A percentile compares a stretch with the other conserved stretches of the same genome.
Evolutionary conservation across 2,797 vertebrate species (phyloP).

Genomic region (Dicrostonyx torquatus): DNA sequence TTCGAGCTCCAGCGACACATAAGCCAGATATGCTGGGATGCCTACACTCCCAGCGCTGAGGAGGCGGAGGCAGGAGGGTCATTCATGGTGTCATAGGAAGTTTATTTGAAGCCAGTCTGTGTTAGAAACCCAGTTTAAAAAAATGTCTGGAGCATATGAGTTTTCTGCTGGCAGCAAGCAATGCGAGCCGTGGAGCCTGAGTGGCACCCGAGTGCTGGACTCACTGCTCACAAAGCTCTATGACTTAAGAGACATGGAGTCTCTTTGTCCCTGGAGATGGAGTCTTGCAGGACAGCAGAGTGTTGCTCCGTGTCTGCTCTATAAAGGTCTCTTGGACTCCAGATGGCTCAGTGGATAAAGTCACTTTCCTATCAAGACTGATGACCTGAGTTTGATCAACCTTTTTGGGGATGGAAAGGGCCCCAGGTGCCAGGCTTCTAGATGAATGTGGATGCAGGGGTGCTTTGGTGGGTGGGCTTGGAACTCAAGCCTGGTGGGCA

Average conservation of each 20-base stretch:
- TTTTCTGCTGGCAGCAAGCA: background rate
- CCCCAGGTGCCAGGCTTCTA: background rate
- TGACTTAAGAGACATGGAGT: background rate
- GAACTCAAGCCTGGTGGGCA: background rate
- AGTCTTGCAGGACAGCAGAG: background rate
- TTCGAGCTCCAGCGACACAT: too few relatives aligned
- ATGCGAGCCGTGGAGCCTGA: background rate
- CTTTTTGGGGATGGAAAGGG: background rate
- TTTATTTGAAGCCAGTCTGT: background rate
- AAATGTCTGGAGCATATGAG: background rate
- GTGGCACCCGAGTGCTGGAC: background rate
- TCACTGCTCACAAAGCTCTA: background rate
- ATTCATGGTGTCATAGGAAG: too few relatives aligned
- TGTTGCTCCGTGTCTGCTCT: background rate
- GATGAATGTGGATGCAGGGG: background rate
- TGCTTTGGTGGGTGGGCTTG: background rate
- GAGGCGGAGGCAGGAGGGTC: background rate
- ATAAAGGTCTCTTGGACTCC: background rate
- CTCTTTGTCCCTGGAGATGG: background rate
- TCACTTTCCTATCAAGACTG: too few relatives aligned
- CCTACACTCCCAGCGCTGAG: background rate
- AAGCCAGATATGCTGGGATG: background rate
- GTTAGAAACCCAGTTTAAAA: background rate
- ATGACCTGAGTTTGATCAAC: background rate
- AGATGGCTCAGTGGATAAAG: background rate